Evolutionary conservation across 2,113 vertebrate genomes (phyloP), one percentile per base, ranked within the genome.

Genomic region (Apus apus): DNA sequence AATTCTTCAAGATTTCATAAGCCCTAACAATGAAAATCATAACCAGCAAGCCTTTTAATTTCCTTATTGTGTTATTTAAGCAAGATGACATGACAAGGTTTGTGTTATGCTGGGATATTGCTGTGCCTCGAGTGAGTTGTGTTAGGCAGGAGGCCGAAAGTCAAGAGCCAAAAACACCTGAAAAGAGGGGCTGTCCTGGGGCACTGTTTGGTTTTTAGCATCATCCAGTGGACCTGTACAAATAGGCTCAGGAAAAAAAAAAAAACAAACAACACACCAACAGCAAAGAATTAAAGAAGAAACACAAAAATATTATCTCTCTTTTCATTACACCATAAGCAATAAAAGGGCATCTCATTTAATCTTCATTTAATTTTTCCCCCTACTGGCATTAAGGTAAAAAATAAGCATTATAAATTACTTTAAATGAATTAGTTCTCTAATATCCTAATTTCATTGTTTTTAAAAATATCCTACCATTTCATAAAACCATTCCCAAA

Each of bases 1-100:
- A 89, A 94, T 93, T 94, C 95, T 83, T 84, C 78, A 40, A 89
- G 92, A 61, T 51, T 94, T 78, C 51, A 5, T 91, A 86, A 92
- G 40, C 58, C 1, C 1, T 86, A 93, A 92, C 76, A 89, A 58
- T 78, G 83, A 75, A 89, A 73, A 93, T 88, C 78, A 91, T 83
- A 94, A 95, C 40, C 56, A 73, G 87, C 51, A 80, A 96, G 67
- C 16, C 60, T 80, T 91, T 94, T 96, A 92, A 94, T 95, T 90
- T 97, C 94, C 93, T 86, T 93, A 93, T 92, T 91, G 93, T 91
- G 95, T 95, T 97, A 95, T 96, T 96, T 95, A 93, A 97, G 95
- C 90, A 88, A 94, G 85, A 90, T 91, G 84, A 96, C 81, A 91
- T 73, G 94, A 92, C 93, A 93, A 89, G 78, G 81, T 80, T 86